Conservation (phyloP, 2,888 invertebrate species). For the Chrysotoxum bicinctum region DNA sequence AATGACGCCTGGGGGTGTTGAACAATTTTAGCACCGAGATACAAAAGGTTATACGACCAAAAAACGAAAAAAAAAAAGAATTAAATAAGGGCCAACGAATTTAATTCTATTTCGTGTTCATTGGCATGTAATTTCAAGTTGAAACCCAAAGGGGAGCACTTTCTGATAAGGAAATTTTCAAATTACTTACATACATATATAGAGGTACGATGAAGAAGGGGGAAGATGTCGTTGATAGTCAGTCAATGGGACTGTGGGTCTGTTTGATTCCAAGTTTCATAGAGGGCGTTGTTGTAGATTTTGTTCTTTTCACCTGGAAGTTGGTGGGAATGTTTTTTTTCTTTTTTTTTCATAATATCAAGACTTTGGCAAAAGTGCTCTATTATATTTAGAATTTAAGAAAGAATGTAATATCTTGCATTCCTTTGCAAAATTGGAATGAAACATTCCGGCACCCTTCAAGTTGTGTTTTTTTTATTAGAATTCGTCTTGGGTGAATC, state of each 20-base stretch:
- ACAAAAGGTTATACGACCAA: constrained; percentile 59
- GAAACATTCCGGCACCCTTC: background rate
- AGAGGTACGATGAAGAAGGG: background rate
- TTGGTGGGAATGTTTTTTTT: background rate
- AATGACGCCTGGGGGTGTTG: constrained; percentile 63
- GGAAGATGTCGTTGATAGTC: constrained; percentile 26
- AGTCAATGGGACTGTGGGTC: background rate
- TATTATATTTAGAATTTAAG: constrained; percentile 14
- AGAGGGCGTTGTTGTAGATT: background rate
- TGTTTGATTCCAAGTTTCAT: background rate
- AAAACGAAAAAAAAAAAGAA: background rate
- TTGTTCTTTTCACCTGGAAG: background rate
- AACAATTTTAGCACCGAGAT: constrained; percentile 65
- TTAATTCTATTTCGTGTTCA: constrained; percentile 71
- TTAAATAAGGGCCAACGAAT: constrained; percentile 38
- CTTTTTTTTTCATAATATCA: background rate
- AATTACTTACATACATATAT: background rate
- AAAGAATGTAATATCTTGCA: constrained; percentile 61
- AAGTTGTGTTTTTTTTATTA: background rate
- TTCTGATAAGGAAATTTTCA: constrained; percentile 45
- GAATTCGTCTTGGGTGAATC: background rate
- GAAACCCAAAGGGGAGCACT: constrained; percentile 27
- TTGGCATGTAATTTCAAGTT: constrained; percentile 70
- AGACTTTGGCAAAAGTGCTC: background rate
- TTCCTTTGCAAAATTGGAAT: constrained; percentile 27